Evolutionary conservation across 2,113 vertebrate species (phyloP), one percentile per base, ranked within the genome.

Genomic region (Strix uralensis): DNA sequence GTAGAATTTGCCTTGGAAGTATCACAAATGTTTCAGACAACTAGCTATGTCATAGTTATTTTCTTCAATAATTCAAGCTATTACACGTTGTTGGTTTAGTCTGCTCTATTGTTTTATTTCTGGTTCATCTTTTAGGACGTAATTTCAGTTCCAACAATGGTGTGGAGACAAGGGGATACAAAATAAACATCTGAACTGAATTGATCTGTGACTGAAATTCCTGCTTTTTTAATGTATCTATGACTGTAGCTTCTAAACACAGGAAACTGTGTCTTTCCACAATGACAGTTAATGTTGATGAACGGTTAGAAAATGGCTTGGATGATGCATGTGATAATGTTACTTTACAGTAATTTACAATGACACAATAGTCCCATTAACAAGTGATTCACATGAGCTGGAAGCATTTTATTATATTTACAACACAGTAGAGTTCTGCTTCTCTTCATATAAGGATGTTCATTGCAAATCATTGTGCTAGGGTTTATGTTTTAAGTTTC

Each of bases 221-320:
- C 54, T 90, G 25, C 11, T 10, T 72, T 92, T 92, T 96, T 21
- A 86, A 10, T 70, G 6, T 69, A 81, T 86, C 47, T 85, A 10
- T 77, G 74, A 91, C 61, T 23, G 32, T 66, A 63, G 55, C 71
- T 97, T 88, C 83, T 91, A 80, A 90, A 93, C 34, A 59, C 61
- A 81, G 81, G 80, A 95, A 95, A 83, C 74, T 38, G 5, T 91
- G 58, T 79, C 69, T 81, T 95, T 94, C 70, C 86, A 95, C 89
- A 95, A 89, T 95, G 72, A 27, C 67, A 90, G 57, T 96, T 97
- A 92, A 90, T 96, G 93, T 22, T 96, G 86, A 93, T 96, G 83
- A 96, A 91, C 77, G 62, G 75, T 86, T 93, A 86, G 96, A 91
- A 97, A 96, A 92, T 67, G 71, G 69, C 84, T 85, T 91, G 79